phyloP scores from a whole-genome alignment of 1,140 invertebrate species.

The Papilio polytes region DNA sequence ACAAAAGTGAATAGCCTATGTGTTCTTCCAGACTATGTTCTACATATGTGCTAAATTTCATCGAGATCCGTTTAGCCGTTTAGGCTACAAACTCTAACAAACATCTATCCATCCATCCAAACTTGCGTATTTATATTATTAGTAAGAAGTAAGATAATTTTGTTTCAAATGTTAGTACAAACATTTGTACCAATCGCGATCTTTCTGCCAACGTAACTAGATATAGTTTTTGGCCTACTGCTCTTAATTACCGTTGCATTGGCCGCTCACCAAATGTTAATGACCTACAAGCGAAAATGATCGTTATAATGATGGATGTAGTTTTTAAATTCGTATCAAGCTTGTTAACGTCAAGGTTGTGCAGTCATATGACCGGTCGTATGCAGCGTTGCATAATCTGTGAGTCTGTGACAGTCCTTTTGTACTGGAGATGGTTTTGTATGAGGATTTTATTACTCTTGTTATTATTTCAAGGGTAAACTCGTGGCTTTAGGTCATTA shows the following conservation, averaged over 20 bases:
- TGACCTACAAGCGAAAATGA: slow-evolving; percentile 68
- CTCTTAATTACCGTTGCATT: slow-evolving; percentile 72
- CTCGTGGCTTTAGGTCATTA: neutral
- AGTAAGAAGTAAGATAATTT: no score
- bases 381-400: slow-evolving; percentile 54
- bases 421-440: slow-evolving; percentile 28
- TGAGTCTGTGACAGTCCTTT: slow-evolving; percentile 43
- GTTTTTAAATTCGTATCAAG: slow-evolving; percentile 53
- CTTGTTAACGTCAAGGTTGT: slow-evolving; percentile 71
- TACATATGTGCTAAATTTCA: no score
- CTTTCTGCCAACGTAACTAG: slow-evolving; percentile 48
- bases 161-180: slow-evolving; percentile 40
- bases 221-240: slow-evolving; percentile 72
- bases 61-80: no score
- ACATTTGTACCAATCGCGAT: slow-evolving; percentile 44
- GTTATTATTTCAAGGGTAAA: slow-evolving; percentile 18
- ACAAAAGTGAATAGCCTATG: no score
- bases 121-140: no score
- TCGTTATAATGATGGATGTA: slow-evolving; percentile 56
- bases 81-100: no score
- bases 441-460: slow-evolving; percentile 22
- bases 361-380: slow-evolving; percentile 63
- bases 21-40: no score
- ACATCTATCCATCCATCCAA: no score
- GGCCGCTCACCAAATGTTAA: slow-evolving; percentile 77